Evolutionary conservation across 2,888 invertebrate genomes (phyloP), one percentile per base, ranked within the genome.

Genomic region (Congeria kusceri): DNA sequence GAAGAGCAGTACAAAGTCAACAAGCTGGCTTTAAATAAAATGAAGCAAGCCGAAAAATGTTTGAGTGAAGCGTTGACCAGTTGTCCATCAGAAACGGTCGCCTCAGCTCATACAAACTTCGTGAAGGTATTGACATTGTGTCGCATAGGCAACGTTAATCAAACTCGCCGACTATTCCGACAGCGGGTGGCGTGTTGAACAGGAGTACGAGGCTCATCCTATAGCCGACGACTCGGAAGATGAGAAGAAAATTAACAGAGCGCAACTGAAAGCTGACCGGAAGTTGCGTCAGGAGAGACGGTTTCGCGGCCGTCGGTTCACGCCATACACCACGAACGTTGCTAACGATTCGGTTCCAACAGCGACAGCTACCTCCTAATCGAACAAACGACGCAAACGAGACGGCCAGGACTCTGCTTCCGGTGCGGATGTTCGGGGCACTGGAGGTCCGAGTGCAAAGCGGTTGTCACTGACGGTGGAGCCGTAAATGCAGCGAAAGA

Each of bases 351-450:
- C 39, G 13, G 56, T 27, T 25, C 7, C 56, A 39, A 39, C 39
- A 39, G 39, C 39, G 39, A 39, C 39, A 15, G 39, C 15, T 39
- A 39, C 9, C 15, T 39, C 5, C 1, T 15, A 39, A 9, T 39
- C 11, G 9, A 39, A 39, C 11, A 18, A 27, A 23, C n/a, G 0
- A 28, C 32, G 13, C 32, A 58, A 18, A 49, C 25, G 39, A 61
- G 49, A n/a, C 63, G 39, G 28, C 61, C 78, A 15, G 78, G 78
- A 32, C n/a, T 56, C 11, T 78, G 78, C 65, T 78, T 73, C 53
- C 68, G 59, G 1, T 73, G 73, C 44, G 64, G 64, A 1, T 39
- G 47, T 27, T 39, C 57, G 18, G 74, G 74, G 15, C 74, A 79
- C 53, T 79, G 74, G 75, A 29, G 70, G 18, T 7, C 25, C 13